Evolutionary conservation across 1,140 invertebrate species (phyloP).

Genomic region (Myzus persicae): DNA sequence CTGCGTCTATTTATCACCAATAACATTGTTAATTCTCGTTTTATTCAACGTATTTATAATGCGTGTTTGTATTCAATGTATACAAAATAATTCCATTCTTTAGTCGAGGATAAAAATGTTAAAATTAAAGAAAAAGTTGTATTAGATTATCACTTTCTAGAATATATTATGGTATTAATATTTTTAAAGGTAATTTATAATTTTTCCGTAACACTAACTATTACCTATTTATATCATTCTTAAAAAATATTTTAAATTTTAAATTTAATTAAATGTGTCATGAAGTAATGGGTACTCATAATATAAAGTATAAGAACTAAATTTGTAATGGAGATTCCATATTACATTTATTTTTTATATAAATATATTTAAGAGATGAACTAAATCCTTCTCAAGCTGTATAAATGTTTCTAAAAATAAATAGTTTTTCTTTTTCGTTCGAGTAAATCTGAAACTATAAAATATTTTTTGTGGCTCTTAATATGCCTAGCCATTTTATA

Average conservation of each 20-base stretch:
- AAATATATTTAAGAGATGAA: background rate
- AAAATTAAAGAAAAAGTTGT: background rate
- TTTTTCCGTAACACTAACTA: background rate
- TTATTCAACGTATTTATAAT: background rate
- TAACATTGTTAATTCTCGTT: background rate
- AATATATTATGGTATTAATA: background rate
- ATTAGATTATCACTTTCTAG: background rate
- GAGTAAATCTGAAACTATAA: background rate
- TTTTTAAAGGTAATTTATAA: background rate
- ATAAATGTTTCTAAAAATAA: background rate
- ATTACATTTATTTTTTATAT: background rate
- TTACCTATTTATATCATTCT: background rate
- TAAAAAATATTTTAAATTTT: background rate
- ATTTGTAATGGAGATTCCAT: background rate
- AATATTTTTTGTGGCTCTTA: background rate
- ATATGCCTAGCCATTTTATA: background rate
- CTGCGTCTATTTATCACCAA: constrained; percentile 3
- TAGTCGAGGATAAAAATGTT: background rate
- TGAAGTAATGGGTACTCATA: background rate
- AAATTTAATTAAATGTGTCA: background rate
- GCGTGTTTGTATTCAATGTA: background rate
- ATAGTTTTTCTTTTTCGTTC: background rate
- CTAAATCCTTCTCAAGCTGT: background rate
- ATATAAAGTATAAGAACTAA: background rate
- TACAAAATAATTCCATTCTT: background rate